Evolutionary conservation across 2,113 vertebrate genomes (phyloP).

Genomic region (Macrotis lagotis): DNA sequence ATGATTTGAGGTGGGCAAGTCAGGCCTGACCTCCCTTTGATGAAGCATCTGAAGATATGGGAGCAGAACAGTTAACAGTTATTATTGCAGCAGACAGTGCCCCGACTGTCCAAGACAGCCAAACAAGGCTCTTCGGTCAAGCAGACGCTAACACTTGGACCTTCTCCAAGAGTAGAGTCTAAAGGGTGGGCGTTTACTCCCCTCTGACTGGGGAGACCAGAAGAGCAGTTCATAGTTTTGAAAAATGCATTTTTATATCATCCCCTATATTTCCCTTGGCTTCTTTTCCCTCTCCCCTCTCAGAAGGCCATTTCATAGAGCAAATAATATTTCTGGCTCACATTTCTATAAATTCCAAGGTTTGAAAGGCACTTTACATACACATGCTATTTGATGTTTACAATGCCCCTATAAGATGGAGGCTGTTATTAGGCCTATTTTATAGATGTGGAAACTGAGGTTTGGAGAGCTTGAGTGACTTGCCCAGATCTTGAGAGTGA

Average conservation of each 20-base stretch:
- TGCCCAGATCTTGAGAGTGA: neutral
- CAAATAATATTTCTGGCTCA: neutral
- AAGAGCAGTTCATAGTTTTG: too few relatives aligned
- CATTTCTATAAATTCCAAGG: neutral
- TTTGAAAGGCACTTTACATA: neutral
- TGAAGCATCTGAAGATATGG: neutral
- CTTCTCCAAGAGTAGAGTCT: neutral
- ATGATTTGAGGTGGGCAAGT: neutral
- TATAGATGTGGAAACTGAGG: neutral
- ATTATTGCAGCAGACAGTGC: neutral
- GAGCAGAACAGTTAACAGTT: neutral
- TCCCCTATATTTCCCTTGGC: neutral
- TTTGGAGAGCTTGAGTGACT: neutral
- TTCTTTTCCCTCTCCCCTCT: neutral
- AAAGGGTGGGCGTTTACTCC: neutral
- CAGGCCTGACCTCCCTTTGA: neutral
- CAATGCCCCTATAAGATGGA: neutral
- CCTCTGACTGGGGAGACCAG: too few relatives aligned
- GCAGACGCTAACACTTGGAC: neutral
- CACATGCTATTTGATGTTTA: neutral
- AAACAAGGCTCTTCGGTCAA: neutral
- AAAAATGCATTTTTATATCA: too few relatives aligned
- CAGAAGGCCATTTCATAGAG: neutral
- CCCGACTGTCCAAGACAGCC: too few relatives aligned
- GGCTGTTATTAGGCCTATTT: neutral